These are phyloP conservation scores for Camelus bactrianus DNA, from an alignment of 2,113 vertebrate species.

Conservation along the genomic window DNA sequence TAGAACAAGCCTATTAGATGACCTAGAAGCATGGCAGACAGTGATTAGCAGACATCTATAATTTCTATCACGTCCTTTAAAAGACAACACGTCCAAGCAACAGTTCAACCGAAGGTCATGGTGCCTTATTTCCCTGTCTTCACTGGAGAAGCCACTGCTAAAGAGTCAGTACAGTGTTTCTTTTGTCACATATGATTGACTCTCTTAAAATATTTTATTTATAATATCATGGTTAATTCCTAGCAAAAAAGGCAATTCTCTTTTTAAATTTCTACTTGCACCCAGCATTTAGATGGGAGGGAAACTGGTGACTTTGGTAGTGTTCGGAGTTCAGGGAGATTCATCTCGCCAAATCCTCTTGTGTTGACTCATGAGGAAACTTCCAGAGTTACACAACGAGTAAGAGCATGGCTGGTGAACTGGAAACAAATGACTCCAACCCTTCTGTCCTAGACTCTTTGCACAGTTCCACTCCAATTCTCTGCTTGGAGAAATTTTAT, in stretches of 20 bases:
- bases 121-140: not conserved
- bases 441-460: fast-evolving
- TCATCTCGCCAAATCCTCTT: not conserved
- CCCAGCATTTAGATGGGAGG: not conserved
- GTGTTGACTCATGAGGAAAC: not conserved
- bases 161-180: not conserved
- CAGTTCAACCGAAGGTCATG: constrained; percentile 71
- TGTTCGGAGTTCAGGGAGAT: not conserved
- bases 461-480: not conserved
- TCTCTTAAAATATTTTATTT: constrained; percentile 2
- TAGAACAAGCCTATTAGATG: constrained; percentile 41
- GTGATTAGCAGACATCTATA: constrained; percentile 16
- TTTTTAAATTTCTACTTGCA: not conserved
- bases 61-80: constrained; percentile 40
- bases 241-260: not conserved
- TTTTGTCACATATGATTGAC: not conserved
- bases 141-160: not conserved
- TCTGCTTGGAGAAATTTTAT: not conserved
- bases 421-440: not conserved
- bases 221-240: not conserved
- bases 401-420: not conserved
- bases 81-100: not conserved
- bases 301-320: not conserved
- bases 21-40: constrained; percentile 28
- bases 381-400: not conserved